These are phyloP conservation scores for Chrysolina oricalcia DNA, from an alignment of 2,888 invertebrate species.

Conservation along the genomic window DNA sequence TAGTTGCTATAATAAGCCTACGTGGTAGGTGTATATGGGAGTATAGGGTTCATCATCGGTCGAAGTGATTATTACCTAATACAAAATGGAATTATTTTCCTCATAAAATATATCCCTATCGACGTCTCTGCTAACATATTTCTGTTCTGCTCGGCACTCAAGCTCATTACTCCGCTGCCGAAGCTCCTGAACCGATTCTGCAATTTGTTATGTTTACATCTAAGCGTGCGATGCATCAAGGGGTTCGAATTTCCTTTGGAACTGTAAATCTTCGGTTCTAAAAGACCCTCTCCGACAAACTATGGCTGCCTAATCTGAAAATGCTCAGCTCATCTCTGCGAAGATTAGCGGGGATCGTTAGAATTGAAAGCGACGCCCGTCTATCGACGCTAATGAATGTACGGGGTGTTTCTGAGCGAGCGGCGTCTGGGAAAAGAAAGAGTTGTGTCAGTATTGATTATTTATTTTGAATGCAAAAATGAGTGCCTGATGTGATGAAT, in stretches of 20 bases:
- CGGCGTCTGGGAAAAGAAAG: background rate
- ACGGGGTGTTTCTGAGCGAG: background rate
- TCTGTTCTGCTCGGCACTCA: constrained; percentile 62
- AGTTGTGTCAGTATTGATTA: too few species aligned
- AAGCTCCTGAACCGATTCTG: constrained; percentile 63
- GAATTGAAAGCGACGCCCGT: constrained; percentile 18
- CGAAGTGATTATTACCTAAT: too few species aligned
- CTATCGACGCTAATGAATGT: constrained; percentile 20
- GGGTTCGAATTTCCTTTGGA: constrained; percentile 63
- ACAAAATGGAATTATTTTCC: background rate
- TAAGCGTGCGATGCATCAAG: constrained; percentile 65
- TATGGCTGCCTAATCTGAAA: constrained; percentile 40
- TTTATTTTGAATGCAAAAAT: too few species aligned
- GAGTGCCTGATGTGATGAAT: too few species aligned
- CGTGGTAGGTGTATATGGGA: too few species aligned
- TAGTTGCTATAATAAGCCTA: too few species aligned
- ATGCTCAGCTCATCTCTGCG: constrained; percentile 37
- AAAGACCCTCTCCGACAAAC: constrained; percentile 40
- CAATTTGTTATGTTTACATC: constrained; percentile 66
- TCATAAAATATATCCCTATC: background rate
- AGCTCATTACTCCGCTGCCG: constrained; percentile 67
- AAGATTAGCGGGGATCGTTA: constrained; percentile 28
- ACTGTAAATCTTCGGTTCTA: constrained; percentile 57
- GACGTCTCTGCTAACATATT: constrained; percentile 55
- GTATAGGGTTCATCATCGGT: too few species aligned